Percentiles rank a stretch among this genome's conserved stretches.
Evolutionary conservation across 2,888 invertebrate species (phyloP).

Genomic region (Bimastos eiseni): DNA sequence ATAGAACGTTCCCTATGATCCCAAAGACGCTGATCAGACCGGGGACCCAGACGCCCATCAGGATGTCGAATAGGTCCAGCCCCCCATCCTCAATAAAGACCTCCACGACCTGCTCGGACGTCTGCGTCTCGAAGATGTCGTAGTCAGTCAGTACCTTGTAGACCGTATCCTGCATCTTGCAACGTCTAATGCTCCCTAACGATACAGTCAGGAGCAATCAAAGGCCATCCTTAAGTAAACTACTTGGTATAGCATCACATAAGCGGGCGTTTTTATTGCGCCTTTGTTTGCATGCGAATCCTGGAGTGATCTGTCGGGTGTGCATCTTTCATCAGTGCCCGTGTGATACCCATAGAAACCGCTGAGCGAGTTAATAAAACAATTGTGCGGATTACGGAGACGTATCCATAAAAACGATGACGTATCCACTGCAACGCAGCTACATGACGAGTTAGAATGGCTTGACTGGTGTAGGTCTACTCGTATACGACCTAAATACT

Average conservation of each 20-base stretch:
- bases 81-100: neutral
- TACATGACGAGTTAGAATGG: neutral
- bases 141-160: neutral
- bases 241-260: neutral
- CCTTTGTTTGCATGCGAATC: neutral
- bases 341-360: neutral
- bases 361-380: neutral
- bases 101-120: neutral
- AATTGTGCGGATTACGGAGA: neutral
- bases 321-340: neutral
- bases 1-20: slow-evolving; percentile 43
- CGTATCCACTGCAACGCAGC: neutral
- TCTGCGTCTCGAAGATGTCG: neutral
- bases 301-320: neutral
- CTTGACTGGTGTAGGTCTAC: neutral
- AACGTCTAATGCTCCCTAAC: too few species aligned
- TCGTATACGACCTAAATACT: neutral
- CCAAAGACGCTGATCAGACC: slow-evolving; percentile 43
- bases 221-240: neutral
- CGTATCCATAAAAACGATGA: too few species aligned
- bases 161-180: neutral
- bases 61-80: slow-evolving; percentile 38
- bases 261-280: neutral
- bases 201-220: neutral
- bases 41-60: slow-evolving; percentile 45